phyloP scores from a whole-genome alignment of 92 coral and sea anemone species.

The Plumapathes pennacea region DNA sequence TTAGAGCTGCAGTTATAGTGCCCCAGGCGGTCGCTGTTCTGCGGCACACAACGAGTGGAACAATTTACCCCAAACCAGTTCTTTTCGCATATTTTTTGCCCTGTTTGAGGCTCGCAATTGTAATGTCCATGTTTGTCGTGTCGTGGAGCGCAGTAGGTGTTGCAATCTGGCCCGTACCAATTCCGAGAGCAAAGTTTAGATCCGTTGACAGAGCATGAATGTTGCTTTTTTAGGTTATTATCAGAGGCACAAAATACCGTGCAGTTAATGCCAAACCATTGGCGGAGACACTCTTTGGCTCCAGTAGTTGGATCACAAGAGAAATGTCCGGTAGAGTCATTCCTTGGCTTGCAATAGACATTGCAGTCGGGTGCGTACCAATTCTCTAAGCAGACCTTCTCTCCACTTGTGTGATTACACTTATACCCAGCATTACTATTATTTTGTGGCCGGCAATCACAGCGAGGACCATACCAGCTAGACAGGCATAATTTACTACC shows the following conservation, averaged over 20 bases:
- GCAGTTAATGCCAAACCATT: conserved; percentile 74
- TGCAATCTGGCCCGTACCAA: conserved; percentile 60
- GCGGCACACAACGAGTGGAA: conserved; percentile 38
- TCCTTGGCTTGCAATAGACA: conserved; percentile 24
- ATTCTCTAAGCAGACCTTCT: conserved; percentile 31
- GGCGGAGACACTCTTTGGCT: conserved; percentile 31
- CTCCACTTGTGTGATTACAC: conserved; percentile 45
- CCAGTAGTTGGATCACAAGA: conserved; percentile 40
- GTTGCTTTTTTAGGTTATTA: conserved; percentile 31
- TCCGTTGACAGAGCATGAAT: conserved; percentile 44
- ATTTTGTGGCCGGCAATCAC: conserved; percentile 46
- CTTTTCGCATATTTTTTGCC: conserved; percentile 29
- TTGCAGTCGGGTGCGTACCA: conserved; percentile 67
- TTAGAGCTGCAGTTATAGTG: conserved; percentile 26
- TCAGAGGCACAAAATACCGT: conserved; percentile 35
- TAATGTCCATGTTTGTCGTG: conserved; percentile 50
- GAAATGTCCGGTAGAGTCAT: conserved; percentile 47
- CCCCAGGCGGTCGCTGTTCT: conserved; percentile 16
- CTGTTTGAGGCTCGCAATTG: conserved; percentile 30
- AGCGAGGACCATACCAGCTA: conserved; percentile 70
- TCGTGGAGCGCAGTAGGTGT: conserved; percentile 36
- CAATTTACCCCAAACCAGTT: conserved; percentile 64
- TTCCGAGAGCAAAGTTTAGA: conserved; percentile 29
- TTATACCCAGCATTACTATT: conserved; percentile 32
- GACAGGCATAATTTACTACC: conserved; percentile 58